These are phyloP conservation scores for Capromys pilorides DNA, from an alignment of 2,797 vertebrate genomes.

Conservation along the genomic window DNA sequence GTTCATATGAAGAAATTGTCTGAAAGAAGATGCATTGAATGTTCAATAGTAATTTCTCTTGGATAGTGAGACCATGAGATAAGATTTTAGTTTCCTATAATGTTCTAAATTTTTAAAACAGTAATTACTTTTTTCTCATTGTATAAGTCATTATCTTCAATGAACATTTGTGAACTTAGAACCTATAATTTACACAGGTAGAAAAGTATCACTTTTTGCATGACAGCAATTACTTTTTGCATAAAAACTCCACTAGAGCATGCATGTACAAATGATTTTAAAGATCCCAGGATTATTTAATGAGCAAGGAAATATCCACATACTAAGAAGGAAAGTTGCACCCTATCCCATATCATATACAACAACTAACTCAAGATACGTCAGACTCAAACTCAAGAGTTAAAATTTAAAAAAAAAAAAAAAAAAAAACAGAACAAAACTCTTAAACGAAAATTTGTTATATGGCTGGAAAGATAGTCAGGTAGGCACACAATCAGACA, in stretches of 20 bases:
- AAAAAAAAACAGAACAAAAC: no score
- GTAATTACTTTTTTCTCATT: not conserved
- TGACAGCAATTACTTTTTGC: not conserved
- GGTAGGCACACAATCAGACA: no score
- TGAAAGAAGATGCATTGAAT: not conserved
- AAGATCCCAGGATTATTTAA: not conserved
- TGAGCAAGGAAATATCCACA: not conserved
- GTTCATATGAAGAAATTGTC: not conserved
- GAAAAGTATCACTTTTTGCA: not conserved
- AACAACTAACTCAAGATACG: slow-evolving; percentile 2
- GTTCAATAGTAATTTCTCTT: not conserved
- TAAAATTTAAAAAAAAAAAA: not conserved
- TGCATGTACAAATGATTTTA: not conserved
- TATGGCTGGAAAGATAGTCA: not conserved
- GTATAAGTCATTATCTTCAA: not conserved
- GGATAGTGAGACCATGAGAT: not conserved
- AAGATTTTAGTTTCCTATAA: not conserved
- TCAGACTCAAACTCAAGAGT: not conserved
- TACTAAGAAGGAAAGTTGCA: not conserved
- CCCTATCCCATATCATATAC: not conserved
- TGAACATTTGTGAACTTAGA: not conserved
- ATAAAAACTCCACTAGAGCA: not conserved
- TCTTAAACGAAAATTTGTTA: not conserved
- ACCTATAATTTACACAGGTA: not conserved
- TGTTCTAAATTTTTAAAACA: not conserved